Evolutionary conservation across 2,797 vertebrate genomes (phyloP).

Genomic region (Chaetodon trifasciatus): DNA sequence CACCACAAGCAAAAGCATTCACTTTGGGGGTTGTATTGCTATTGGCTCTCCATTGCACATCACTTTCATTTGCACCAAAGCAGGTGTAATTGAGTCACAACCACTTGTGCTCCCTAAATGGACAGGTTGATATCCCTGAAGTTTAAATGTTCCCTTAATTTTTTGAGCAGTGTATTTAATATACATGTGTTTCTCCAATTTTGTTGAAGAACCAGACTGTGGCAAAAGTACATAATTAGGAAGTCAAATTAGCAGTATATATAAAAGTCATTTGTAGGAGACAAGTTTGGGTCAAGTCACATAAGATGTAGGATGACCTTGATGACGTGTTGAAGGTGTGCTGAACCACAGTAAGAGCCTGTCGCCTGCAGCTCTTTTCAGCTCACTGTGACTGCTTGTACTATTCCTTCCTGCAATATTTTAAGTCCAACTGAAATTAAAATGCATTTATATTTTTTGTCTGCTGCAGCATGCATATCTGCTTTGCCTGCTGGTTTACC

Average conservation of each 20-base stretch:
- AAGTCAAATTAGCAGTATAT: background rate
- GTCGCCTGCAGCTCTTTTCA: constrained; percentile 1
- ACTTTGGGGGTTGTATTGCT: no score
- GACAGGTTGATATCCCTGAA: no score
- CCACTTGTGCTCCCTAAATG: no score
- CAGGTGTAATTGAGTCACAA: no score
- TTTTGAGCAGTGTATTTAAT: background rate
- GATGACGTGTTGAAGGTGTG: background rate
- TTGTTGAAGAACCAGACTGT: background rate
- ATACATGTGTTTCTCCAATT: background rate
- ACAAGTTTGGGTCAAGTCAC: background rate
- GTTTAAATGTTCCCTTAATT: no score
- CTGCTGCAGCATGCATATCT: background rate
- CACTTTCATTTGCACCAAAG: no score
- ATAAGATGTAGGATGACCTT: background rate
- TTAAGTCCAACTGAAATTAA: background rate
- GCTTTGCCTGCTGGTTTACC: background rate
- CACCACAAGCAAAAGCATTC: no score
- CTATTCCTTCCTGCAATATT: constrained; percentile 2
- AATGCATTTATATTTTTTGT: background rate
- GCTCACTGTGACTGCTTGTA: background rate
- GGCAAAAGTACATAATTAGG: background rate
- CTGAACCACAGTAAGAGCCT: background rate
- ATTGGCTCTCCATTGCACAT: no score
- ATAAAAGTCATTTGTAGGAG: background rate